Evolutionary conservation across 2,797 vertebrate species (phyloP).

Genomic region (Loris lydekkerianus): DNA sequence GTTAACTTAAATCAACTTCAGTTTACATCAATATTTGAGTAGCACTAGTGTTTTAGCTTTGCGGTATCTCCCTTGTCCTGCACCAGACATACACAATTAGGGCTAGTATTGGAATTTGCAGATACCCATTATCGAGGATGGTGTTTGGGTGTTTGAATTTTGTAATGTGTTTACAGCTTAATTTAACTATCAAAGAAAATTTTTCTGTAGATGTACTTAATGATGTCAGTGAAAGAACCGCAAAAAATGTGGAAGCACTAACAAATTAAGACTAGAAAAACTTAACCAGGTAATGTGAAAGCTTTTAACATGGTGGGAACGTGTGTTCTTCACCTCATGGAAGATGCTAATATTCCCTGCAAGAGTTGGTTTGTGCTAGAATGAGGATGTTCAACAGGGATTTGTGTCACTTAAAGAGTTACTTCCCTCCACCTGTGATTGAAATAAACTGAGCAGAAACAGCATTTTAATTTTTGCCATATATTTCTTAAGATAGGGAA

Average conservation of each 20-base stretch:
- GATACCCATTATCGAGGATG: background rate
- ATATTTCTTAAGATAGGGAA: conserved; percentile 27
- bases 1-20: background rate
- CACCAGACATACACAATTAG: background rate
- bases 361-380: conserved; percentile 8
- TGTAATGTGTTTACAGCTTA: conserved; percentile 13
- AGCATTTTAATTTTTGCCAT: background rate
- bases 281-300: conserved; percentile 48
- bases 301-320: background rate
- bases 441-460: conserved; percentile 69
- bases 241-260: conserved; percentile 25
- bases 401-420: conserved; percentile 56
- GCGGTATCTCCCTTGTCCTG: background rate
- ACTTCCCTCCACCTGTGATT: conserved; percentile 63
- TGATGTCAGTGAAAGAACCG: conserved; percentile 25
- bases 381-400: background rate
- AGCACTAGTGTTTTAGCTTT: background rate
- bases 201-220: conserved; percentile 48
- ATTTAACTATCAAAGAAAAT: conserved; percentile 60
- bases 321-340: background rate
- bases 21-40: background rate
- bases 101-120: background rate
- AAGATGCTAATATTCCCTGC: conserved; percentile 43
- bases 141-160: conserved; percentile 50
- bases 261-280: background rate